Evolutionary conservation across 1,140 invertebrate species (phyloP).

Genomic region (Drosophila sp.): DNA sequence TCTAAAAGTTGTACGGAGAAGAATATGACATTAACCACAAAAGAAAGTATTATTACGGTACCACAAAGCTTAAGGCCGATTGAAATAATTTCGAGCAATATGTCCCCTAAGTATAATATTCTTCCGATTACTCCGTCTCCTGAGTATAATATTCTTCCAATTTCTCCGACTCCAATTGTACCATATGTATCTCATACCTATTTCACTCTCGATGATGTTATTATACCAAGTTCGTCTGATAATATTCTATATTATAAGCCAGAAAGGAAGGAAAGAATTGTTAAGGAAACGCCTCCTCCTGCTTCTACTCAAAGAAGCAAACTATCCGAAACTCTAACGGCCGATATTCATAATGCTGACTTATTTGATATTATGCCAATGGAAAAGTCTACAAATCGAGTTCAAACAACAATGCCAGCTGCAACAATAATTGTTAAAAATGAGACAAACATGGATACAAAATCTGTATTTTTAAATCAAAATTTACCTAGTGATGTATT

Average conservation of each 20-base stretch:
- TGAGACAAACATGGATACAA: neutral
- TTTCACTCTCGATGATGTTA: conserved; percentile 36
- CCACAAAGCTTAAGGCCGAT: conserved; percentile 1
- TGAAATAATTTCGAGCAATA: conserved; percentile 1
- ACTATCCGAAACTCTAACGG: neutral
- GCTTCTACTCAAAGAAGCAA: conserved; percentile 1
- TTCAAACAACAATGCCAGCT: neutral
- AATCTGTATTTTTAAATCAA: neutral
- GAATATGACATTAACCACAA: neutral
- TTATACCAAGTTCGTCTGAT: conserved; percentile 23
- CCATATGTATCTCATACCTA: conserved; percentile 34
- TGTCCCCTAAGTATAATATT: neutral
- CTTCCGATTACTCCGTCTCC: no score
- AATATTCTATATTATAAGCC: conserved; percentile 14
- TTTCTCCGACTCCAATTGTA: neutral
- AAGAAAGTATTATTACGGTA: neutral
- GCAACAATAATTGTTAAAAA: neutral
- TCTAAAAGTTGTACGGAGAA: conserved; percentile 16
- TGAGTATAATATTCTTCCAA: neutral
- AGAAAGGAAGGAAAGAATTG: conserved; percentile 2
- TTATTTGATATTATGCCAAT: neutral
- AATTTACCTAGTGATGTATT: neutral
- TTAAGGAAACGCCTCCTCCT: neutral
- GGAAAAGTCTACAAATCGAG: neutral
- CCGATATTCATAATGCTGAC: neutral